Conservation (phyloP, 2,888 invertebrate genomes). For the Idaea dimidiata region DNA sequence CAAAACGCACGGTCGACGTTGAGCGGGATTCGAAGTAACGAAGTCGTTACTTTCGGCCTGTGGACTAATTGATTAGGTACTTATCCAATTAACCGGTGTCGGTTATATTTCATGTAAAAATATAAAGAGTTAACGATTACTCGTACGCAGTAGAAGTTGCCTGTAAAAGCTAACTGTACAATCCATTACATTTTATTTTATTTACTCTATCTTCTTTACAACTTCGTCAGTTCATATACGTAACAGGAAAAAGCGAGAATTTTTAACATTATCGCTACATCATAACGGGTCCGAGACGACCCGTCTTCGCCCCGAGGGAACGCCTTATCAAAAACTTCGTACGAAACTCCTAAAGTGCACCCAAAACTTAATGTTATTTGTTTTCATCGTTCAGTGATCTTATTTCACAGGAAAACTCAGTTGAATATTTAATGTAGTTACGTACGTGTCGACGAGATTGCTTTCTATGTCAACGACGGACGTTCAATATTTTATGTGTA, state of each 20-base stretch:
- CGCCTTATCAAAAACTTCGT: conserved; percentile 42
- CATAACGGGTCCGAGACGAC: conserved; percentile 40
- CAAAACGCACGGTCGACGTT: no score
- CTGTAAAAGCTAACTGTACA: background rate
- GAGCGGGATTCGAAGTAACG: no score
- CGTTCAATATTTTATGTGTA: background rate
- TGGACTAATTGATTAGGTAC: no score
- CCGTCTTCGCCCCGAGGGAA: conserved; percentile 35
- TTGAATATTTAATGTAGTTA: background rate
- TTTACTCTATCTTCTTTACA: background rate
- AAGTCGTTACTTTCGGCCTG: no score
- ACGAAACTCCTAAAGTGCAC: conserved; percentile 7
- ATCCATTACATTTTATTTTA: background rate
- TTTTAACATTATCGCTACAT: conserved; percentile 43
- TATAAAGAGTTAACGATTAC: no score
- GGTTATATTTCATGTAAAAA: background rate
- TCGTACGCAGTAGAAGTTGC: background rate
- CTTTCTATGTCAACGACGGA: background rate
- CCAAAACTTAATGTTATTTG: conserved; percentile 39
- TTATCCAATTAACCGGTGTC: no score
- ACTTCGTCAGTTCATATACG: conserved; percentile 9
- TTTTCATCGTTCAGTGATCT: conserved; percentile 33
- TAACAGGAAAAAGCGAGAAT: conserved; percentile 20
- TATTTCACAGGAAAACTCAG: conserved; percentile 20
- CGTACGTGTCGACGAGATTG: background rate